Evolutionary conservation across 2,797 vertebrate genomes (phyloP).

Genomic region (Apodemus agrarius): DNA sequence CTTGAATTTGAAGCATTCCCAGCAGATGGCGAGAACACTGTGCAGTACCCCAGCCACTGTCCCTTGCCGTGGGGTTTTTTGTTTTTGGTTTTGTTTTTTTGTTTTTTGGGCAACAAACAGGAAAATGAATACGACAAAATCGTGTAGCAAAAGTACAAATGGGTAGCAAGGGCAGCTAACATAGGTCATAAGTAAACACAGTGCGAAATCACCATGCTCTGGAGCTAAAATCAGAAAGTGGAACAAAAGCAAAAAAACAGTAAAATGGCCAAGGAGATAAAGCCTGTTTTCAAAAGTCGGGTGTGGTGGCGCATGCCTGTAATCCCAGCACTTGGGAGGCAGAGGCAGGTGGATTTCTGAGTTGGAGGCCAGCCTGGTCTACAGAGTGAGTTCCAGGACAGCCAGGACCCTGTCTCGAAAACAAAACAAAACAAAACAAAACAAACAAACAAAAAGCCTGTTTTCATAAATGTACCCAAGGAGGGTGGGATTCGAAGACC

Average conservation of each 20-base stretch:
- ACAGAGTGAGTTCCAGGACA: no score
- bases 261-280: slow-evolving; percentile 48
- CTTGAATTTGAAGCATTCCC: no score
- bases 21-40: not conserved
- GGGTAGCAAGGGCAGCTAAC: not conserved
- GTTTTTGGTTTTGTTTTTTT: no score
- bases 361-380: no score
- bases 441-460: no score
- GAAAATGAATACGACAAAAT: not conserved
- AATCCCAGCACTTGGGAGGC: no score
- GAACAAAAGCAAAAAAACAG: slow-evolving; percentile 30
- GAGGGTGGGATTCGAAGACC: not conserved
- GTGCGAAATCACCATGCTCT: slow-evolving; percentile 18
- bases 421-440: no score
- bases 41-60: not conserved
- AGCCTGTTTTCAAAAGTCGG: no score
- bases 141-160: slow-evolving; percentile 12
- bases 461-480: not conserved
- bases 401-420: no score
- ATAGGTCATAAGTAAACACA: not conserved
- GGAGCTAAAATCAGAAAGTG: slow-evolving; percentile 52
- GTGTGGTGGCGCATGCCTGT: no score
- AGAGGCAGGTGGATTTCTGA: no score
- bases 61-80: not conserved
- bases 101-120: not conserved